Base-by-base conservation (phyloP, 2,113 vertebrate species). In the Cephalopholis sonnerati region DNA sequence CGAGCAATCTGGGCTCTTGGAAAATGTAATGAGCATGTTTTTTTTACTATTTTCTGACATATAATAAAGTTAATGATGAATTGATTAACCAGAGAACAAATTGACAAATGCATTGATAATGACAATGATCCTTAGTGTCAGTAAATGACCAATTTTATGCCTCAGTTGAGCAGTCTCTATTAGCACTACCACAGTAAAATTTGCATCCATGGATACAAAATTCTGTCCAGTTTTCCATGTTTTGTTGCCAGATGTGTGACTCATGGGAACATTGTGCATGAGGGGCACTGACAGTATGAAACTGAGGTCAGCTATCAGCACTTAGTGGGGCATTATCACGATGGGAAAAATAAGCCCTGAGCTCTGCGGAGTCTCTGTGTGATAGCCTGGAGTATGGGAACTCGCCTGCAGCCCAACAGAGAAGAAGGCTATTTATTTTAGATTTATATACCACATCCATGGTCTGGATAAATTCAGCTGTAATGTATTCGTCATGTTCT, bases 211-310 rank as follows among this genome's bases (percentile, higher is more conserved):
- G 24, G 24, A 53, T 22, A 54, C 39, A 67, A 46, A 51, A 32
- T 27, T 55, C 20, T 29, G 29, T 76, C 48, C 13, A 51, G 59
- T 64, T 87, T 79, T 77, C 74, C 74, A n/a, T 36, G 36, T 73
- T 27, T 68, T 4, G 22, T 80, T 78, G 59, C 76, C 82, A 75
- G 74, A 84, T 74, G 58, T 82, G 63, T 62, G 75, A 89, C 86
- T 85, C 84, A 87, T 86, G 85, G 79, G 85, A 89, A 80, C 55
- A 59, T 17, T 77, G 78, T 39, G 65, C 51, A 58, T 54, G 27
- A 55, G 74, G 73, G 69, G n/a, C 77, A 79, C 50, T 76, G 75
- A 77, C 68, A 71, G 53, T 67, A 58, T 74, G 81, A 53, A 78
- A 77, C 46, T 53, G 76, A 66, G 63, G 77, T 77, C 70, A 82